Base-by-base conservation (phyloP, 2,797 vertebrate species). In the Amblyraja radiata region DNA sequence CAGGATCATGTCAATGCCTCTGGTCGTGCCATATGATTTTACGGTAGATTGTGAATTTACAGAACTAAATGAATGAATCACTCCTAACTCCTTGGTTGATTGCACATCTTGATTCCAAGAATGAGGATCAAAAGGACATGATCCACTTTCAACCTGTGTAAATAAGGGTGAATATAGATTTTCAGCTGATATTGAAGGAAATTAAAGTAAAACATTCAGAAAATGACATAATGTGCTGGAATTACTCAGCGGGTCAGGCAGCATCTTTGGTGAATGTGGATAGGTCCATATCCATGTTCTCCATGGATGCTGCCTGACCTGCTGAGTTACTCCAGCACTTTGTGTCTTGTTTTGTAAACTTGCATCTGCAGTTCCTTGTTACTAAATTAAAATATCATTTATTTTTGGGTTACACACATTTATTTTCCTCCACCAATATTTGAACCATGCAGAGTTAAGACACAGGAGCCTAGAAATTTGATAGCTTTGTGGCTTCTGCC, bases 121-220 rank as follows among this genome's bases (percentile, higher is more conserved):
- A 21, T 88, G n/a, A 68, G n/a, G 61, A 32, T 88, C 61, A 68
- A 88, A 88, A 68, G 84, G 84, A n/a, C 84, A 88, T 36, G 84
- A 16, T 68, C 68, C 84, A 68, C 14, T 88, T 88, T 88, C 84
- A 88, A 68, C 84, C 84, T 88, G 84, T 65, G 61, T 65, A 63
- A 68, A 88, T 65, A 32, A 65, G 21, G 10, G 28, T 0, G 61
- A 63, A 18, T 21, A 73, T 21, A 73, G 32, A 7, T 18, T 68
- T 65, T n/a, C n/a, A 65, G 28, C 58, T 65, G 6, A 65, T 18
- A 32, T 7, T 65, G 28, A n/a, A 73, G 63, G 16, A 32, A 61
- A 18, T 65, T n/a, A 84, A 61, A 63, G 61, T 0, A 86, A 86
- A 63, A 18, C 18, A 7, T 46, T 46, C 46, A 46, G 46, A 46